Base-by-base conservation (phyloP, 2,113 vertebrate genomes). In the Nicator chloris region DNA sequence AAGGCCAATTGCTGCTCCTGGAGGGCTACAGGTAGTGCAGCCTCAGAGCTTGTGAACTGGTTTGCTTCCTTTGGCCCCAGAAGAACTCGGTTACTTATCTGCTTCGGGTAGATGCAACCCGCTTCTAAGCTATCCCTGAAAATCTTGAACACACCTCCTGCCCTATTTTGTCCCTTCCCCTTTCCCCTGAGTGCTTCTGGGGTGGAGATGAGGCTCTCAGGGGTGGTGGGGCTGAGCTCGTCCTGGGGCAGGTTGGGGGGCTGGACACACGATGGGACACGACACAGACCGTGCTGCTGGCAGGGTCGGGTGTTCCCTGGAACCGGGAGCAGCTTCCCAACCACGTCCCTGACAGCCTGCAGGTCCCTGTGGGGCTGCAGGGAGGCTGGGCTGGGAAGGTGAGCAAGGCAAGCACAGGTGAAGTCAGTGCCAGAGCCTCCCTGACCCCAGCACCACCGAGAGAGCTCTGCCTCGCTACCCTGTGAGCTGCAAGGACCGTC, bases 201-300 rank as follows among this genome's bases (percentile, higher is more conserved):
- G 9, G 4, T 59, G 44, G 21, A 60, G 30, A 23, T 13, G 33
- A 60, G 49, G 12, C 42, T 60, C 26, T 24, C 1, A 0, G 21
- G 10, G 14, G 27, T 47, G n/a, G 15, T 50, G 75, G 60, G 35
- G 45, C 26, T 73, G 54, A 79, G 42, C 31, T 26, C 49, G 63
- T 20, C 21, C 59, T n/a, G 35, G 11, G 33, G 20, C 2, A 11
- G 39, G 6, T 4, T 44, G 44, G 4, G 49, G 53, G 50, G 22
- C 21, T 0, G 0, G 35, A 39, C 2, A 3, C 0, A 0, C 1
- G 26, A 22, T 1, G 9, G 68, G 71, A 76, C 47, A 33, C 8
- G 47, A 20, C 17, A 10, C 44, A 51, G 72, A 42, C 26, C 31
- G 33, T 24, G 76, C n/a, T 82, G 66, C 49, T 91, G 86, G 57